Base-by-base conservation (phyloP, 1,140 invertebrate genomes). In the Anadara kagoshimensis region DNA sequence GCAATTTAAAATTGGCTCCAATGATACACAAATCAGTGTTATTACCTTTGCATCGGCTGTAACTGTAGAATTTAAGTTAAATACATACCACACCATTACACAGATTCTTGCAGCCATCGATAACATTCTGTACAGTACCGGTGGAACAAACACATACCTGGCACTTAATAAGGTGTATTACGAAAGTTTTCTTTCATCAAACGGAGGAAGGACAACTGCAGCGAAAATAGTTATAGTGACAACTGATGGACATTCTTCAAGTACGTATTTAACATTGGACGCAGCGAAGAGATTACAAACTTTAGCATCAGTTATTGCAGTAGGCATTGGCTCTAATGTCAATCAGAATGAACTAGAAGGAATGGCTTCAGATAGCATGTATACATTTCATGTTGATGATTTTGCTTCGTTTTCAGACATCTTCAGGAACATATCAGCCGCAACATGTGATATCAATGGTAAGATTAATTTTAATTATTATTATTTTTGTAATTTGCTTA, bases 171-270 rank as follows among this genome's bases (percentile, higher is more conserved):
- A 80, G 22, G 78, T 75, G 11, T 49, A 73, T 0, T 63, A 78
- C 58, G 78, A 73, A n/a, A 76, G 75, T 54, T 80, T 84, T 59
- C 78, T 77, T 0, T 49, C 69, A 26, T 73, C 75, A 56, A 79
- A 79, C 54, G 83, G 83, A 5, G 72, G 74, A 24, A 54, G 83
- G 45, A 61, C 77, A 41, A 79, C 81, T 59, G 83, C 80, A 10
- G 73, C 73, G 29, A 76, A 83, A n/a, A 79, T 84, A 36, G 81
- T 76, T 16, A 77, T 86, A 14, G 75, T 87, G 14, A 54, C 86
- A 14, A 87, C 86, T 5, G 86, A 87, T 59, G 86, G 86, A 43
- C 65, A 64, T 56, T 87, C 86, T 1, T 74, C 78, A 41, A 75
- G 57, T 59, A n/a, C 63, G 0, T 41, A 54, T 5, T 18, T 29